phyloP scores from a whole-genome alignment of 2,797 vertebrate species.

The Nyctalus aviator region DNA sequence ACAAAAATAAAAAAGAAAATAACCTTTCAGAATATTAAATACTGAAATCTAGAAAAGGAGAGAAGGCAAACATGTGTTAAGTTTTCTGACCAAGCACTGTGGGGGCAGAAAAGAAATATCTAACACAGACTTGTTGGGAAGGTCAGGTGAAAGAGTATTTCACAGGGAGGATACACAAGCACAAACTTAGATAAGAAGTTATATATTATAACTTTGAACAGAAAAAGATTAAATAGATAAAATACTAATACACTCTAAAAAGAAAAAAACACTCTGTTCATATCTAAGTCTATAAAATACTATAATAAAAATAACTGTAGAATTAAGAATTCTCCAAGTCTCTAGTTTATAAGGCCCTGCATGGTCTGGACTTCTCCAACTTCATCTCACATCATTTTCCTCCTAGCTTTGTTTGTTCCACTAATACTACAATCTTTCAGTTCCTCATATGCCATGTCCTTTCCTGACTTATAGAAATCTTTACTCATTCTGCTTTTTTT shows the following conservation, averaged over 20 bases:
- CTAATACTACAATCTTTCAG: conserved; percentile 29
- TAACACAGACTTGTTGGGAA: conserved; percentile 33
- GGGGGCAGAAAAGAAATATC: neutral
- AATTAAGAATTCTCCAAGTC: conserved; percentile 45
- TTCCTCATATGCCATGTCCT: neutral
- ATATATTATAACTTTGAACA: conserved; percentile 27
- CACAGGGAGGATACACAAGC: conserved; percentile 23
- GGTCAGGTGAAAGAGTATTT: conserved; percentile 39
- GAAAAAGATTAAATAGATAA: conserved; percentile 61
- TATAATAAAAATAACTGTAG: conserved; percentile 58
- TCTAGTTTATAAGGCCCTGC: neutral
- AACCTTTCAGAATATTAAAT: neutral
- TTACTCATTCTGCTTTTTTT: conserved; percentile 24
- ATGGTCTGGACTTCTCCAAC: neutral
- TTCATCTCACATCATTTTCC: conserved; percentile 22
- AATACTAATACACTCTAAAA: conserved; percentile 40
- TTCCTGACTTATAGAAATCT: neutral
- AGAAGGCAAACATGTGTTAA: neutral
- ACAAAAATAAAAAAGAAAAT: conserved; percentile 43
- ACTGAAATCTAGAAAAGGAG: neutral
- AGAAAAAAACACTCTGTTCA: neutral
- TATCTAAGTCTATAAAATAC: neutral
- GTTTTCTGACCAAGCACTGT: conserved; percentile 36
- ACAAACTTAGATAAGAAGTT: conserved; percentile 18
- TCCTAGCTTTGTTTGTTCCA: neutral